Base-by-base conservation (phyloP, 35 echinoderm and acorn worm genomes). In the Ophiothrix spiculata region DNA sequence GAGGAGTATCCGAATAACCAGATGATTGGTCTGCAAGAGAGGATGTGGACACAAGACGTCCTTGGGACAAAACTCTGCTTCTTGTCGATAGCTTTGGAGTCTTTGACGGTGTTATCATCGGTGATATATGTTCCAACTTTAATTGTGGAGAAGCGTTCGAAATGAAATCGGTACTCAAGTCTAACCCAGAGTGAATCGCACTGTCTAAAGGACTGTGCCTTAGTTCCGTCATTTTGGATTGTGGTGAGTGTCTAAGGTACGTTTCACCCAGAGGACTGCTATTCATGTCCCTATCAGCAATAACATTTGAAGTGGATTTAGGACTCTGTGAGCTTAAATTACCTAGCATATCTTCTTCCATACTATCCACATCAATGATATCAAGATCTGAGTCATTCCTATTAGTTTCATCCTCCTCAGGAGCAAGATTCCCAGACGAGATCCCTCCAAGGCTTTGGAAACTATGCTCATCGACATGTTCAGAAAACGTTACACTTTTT, bases 401-500 rank as follows among this genome's bases (percentile, higher is more conserved):
- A n/a, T n/a, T n/a, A 63, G 37, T 32, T 33, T 23, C 42, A 39
- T 8, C 56, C 4, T 64, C 35, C 1, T 39, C 31, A 45, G 12
- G 6, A 19, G 4, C 31, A 39, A n/a, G n/a, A n/a, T n/a, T n/a
- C n/a, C n/a, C n/a, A n/a, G n/a, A n/a, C n/a, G n/a, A n/a, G 39
- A 31, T 8, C 12, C 14, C 35, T 41, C n/a, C 84, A 40, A 31
- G 25, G 38, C 36, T 74, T 31, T 28, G 32, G 63, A 89, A 83
- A 69, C 80, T 89, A 25, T 75, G 87, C 82, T 93, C 75, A 31
- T 90, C 86, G 1, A 83, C 56, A 16, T 84, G 88, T 38, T 93
- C 91, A 35, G 79, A 93, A 38, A 94, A 94, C 0, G 92, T 86
- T 13, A 94, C 92, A 77, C 85, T 88, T 45, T 90, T 94, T 63